A percentile compares a stretch with the other conserved stretches of the same genome.
phyloP scores from a whole-genome alignment of 2,797 vertebrate species.

The Prunella strophiata region DNA sequence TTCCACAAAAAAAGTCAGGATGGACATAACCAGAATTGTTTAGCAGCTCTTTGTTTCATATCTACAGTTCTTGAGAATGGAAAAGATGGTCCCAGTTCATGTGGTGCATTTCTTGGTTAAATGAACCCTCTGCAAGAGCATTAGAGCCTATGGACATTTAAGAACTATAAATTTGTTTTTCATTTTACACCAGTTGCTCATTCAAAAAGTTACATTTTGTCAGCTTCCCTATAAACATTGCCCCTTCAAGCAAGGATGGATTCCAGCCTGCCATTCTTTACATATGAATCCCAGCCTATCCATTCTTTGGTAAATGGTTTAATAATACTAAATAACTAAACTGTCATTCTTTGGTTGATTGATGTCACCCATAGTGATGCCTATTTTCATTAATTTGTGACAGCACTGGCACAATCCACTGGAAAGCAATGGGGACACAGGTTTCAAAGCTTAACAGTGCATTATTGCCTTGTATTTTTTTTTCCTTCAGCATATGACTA shows the following conservation, averaged over 20 bases:
- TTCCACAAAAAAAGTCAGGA: not conserved
- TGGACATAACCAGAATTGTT: not conserved
- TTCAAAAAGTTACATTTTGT: not conserved
- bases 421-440: not conserved
- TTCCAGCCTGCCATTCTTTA: not conserved
- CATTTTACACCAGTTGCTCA: not conserved
- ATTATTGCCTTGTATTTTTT: not conserved
- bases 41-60: not conserved
- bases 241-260: not conserved
- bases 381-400: not conserved
- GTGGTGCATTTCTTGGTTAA: not conserved
- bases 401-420: not conserved
- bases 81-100: not conserved
- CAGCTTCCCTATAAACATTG: not conserved
- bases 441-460: not conserved
- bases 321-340: not conserved
- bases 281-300: not conserved
- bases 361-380: not conserved
- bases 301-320: not conserved
- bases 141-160: not conserved
- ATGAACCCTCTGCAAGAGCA: not conserved
- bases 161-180: not conserved
- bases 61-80: not conserved
- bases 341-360: not conserved
- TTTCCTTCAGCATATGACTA: conserved; percentile 37